Evolutionary conservation across 2,888 invertebrate genomes (phyloP), one percentile per base, ranked within the genome.

Genomic region (Nysson spinosus): DNA sequence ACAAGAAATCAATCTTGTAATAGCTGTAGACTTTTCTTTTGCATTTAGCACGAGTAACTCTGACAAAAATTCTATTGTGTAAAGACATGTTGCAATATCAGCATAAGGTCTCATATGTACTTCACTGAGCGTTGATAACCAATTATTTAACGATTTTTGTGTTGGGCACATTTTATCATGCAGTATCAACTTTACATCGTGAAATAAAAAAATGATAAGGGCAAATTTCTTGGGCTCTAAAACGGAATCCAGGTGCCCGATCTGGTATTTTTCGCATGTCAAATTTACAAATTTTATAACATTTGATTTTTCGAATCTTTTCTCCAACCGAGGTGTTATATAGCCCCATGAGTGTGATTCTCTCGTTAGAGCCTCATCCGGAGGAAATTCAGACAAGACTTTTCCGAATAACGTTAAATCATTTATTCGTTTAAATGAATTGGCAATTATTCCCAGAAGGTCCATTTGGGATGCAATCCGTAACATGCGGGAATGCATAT

Each of bases 391-490:
- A 7, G 70, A 56, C 24, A 85, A 37, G 24, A 78, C 57, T 22
- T 78, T 69, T 22, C 68, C 64, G 3, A 79, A 14, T 28, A 34
- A 28, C 26, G 22, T 26, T 6, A 81, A 57, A 63, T 80, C 52
- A 1, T 72, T n/a, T 35, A 76, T 32, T 44, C 26, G 9, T 26
- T 16, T 7, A 56, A n/a, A n/a, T 37, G n/a, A 77, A 11, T 58
- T 28, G 2, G 49, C 34, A n/a, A 79, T 54, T n/a, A 69, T 30
- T 22, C 56, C 58, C 3, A 84, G 63, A 28, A 86, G 68, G 43
- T 80, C 85, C 40, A 83, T 81, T 69, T 88, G 87, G 1, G 86
- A 83, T 12, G 65, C 72, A 12, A 49, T 63, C 39, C 78, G 62
- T 32, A 86, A 47, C 30, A 65, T 39, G 17, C 55, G 63, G 14